phyloP scores from a whole-genome alignment of 92 coral and sea anemone genomes.

The Chrysogorgia sp. region DNA sequence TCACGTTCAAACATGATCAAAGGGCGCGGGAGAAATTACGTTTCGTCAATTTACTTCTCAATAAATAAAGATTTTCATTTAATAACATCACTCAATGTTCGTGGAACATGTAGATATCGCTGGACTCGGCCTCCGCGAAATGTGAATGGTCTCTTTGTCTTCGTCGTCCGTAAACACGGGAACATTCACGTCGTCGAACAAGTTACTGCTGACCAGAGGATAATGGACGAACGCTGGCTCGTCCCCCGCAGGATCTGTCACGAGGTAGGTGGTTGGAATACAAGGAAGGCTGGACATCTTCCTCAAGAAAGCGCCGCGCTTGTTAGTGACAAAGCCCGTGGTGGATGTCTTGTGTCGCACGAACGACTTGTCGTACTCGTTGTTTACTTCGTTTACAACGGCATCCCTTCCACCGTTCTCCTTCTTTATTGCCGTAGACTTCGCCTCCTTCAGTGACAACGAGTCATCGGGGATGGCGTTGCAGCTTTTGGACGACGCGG shows the following conservation, averaged over 20 bases:
- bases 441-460: not conserved
- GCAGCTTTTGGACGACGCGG: slow-evolving; percentile 23
- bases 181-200: slow-evolving; percentile 19
- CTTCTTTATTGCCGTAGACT: slow-evolving; percentile 9
- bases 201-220: slow-evolving; percentile 74
- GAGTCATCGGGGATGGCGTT: not conserved
- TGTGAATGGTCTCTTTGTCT: slow-evolving; percentile 91
- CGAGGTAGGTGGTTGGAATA: slow-evolving; percentile 94
- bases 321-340: slow-evolving; percentile 81
- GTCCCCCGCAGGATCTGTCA: slow-evolving; percentile 85
- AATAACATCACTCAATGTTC: not conserved
- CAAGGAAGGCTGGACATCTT: slow-evolving; percentile 94
- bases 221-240: slow-evolving; percentile 88
- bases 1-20: no score
- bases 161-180: slow-evolving; percentile 94
- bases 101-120: slow-evolving; percentile 82
- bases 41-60: no score
- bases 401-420: not conserved
- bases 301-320: slow-evolving; percentile 73
- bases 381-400: not conserved
- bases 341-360: slow-evolving; percentile 5
- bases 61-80: no score
- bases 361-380: not conserved
- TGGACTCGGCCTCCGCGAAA: slow-evolving; percentile 94
- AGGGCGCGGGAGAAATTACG: no score